Evolutionary conservation across 2,888 invertebrate species (phyloP), one percentile per base, ranked within the genome.

Genomic region (Cephus rjabovi): DNA sequence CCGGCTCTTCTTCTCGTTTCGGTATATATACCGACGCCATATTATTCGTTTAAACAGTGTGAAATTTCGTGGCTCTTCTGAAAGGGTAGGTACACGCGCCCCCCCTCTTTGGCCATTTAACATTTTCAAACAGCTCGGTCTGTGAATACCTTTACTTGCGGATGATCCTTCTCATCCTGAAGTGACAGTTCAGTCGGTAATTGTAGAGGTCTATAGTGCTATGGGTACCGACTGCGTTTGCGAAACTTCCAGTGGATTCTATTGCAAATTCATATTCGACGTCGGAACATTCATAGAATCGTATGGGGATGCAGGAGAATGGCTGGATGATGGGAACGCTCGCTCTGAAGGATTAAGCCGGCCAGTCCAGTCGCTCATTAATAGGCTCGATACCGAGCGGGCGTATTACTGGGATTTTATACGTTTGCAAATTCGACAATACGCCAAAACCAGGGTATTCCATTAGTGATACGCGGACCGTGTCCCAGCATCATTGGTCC

Each of bases 401-500:
- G 1, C 9, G 56, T 56, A 56, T 56, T 56, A 56, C 56, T 56
- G 87, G 83, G 86, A 86, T 85, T 87, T 87, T 85, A 87, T 86
- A 86, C 83, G 82, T 82, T 79, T 81, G 79, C 81, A 83, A 87
- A 85, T 88, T 86, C 84, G 87, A 86, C 87, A 85, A 87, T 88
- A 83, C 83, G 83, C 81, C 81, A 83, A 23, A 86, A 89, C 87
- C 82, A 85, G 88, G 81, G 83, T 88, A 89, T 90, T 90, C 89
- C 89, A 90, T 90, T 90, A 90, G 89, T 84, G 86, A 87, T 87
- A 87, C 85, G 86, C 81, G 83, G 83, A 81, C 82, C 84, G 81
- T 71, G 33, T 71, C 71, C 80, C 73, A 74, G 80, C 70, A 71
- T 71, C 81, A 77, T 75, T 79, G 78, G 74, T 71, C 71, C 80